Evolutionary conservation across 2,113 vertebrate species (phyloP).

Genomic region (Sprattus sprattus): DNA sequence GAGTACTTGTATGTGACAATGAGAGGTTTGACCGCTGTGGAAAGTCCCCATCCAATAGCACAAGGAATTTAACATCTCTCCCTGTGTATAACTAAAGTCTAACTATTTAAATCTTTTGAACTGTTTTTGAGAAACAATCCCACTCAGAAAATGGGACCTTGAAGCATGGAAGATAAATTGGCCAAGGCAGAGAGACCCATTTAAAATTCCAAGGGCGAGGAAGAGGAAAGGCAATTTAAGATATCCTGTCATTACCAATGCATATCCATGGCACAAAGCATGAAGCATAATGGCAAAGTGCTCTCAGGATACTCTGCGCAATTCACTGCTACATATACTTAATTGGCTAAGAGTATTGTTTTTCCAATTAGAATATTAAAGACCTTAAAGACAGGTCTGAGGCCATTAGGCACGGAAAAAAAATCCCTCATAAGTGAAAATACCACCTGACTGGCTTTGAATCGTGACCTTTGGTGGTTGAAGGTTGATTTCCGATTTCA

Average conservation of each 20-base stretch:
- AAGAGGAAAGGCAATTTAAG: conserved; percentile 55
- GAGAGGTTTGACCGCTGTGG: too few species aligned
- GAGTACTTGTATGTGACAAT: too few species aligned
- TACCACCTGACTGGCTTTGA: neutral
- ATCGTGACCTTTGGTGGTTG: neutral
- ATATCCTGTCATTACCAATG: conserved; percentile 62
- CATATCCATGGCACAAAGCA: conserved; percentile 13
- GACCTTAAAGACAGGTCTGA: conserved; percentile 41
- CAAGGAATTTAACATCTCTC: too few species aligned
- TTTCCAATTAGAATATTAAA: conserved; percentile 64
- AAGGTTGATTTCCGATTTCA: conserved; percentile 50
- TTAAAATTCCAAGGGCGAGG: conserved; percentile 48
- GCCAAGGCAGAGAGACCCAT: conserved; percentile 55
- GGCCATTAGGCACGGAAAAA: neutral
- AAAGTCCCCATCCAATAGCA: too few species aligned
- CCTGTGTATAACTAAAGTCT: too few species aligned
- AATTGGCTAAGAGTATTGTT: conserved; percentile 65
- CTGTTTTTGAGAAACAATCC: conserved; percentile 48
- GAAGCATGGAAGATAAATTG: conserved; percentile 58
- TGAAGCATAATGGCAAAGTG: conserved; percentile 53
- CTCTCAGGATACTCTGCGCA: conserved; percentile 51
- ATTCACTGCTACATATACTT: conserved; percentile 61
- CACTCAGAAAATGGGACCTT: conserved; percentile 52
- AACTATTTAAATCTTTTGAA: conserved; percentile 14
- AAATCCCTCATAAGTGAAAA: neutral